A percentile compares a stretch with the other conserved stretches of the same genome.
These are phyloP conservation scores for Lasioglossum vierecki DNA, from an alignment of 2,888 invertebrate species.

Conservation along the genomic window DNA sequence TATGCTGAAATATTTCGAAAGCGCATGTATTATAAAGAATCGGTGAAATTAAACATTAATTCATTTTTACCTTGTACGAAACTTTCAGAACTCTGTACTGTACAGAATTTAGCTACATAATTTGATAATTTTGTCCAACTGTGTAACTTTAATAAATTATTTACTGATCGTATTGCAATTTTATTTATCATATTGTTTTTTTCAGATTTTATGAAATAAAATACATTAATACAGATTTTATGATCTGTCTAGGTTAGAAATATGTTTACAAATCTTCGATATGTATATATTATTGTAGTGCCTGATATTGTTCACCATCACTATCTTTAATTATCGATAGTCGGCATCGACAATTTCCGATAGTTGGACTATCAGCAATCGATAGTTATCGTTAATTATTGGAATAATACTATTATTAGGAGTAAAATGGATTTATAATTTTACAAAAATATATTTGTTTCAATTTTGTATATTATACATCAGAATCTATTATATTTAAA, in stretches of 20 bases:
- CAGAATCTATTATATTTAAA: background rate
- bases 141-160: background rate
- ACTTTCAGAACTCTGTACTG: background rate
- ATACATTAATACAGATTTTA: background rate
- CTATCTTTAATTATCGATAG: too few species aligned
- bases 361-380: too few species aligned
- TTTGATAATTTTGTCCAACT: constrained; percentile 26
- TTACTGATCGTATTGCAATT: constrained; percentile 19
- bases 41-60: background rate
- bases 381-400: too few species aligned
- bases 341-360: too few species aligned
- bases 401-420: too few species aligned
- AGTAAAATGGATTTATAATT: too few species aligned
- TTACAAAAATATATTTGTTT: too few species aligned
- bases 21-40: background rate
- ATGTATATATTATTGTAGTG: too few species aligned
- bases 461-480: too few species aligned
- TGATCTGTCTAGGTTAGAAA: too few species aligned
- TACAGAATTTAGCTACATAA: constrained; percentile 10
- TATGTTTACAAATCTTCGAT: too few species aligned
- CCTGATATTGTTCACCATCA: too few species aligned
- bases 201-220: background rate
- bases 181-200: constrained; percentile 34
- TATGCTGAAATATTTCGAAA: constrained; percentile 18
- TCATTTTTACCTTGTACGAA: constrained; percentile 34